Base-by-base conservation (phyloP, 2,113 vertebrate species). In the Cephalopterus ornatus region DNA sequence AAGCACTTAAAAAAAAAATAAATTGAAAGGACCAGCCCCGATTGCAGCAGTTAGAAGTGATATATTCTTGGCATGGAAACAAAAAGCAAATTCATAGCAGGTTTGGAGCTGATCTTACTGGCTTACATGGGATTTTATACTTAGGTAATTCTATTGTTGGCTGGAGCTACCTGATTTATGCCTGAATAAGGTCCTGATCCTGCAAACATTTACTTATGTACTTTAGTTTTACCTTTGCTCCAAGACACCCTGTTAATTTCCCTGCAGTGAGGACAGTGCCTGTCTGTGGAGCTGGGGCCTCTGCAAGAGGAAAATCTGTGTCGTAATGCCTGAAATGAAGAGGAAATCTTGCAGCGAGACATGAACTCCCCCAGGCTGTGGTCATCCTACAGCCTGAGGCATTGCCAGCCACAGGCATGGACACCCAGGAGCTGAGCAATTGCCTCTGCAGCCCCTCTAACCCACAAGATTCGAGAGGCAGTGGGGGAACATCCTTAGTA, bases 111-210 rank as follows among this genome's bases (percentile, higher is more conserved):
- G 94, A 96, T 90, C 90, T 97, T 92, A 67, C 95, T 96, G 90
- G 95, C 93, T 96, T 95, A 93, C 83, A 75, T 27, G 85, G 88
- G 95, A 95, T 96, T 97, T 95, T 86, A 78, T 95, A 92, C 85
- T 93, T 88, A 90, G 85, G 92, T 93, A 95, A 95, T 94, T 96
- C 95, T 84, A 84, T 94, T 96, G 96, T 95, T 95, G 92, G 88
- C 85, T 86, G 83, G 56, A 86, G 92, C 93, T 95, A 96, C 96
- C 91, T 96, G 96, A 89, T 92, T 96, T 95, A 95, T 96, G 96
- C 52, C 86, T 96, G 91, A 97, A 89, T 95, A 85, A 94, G 91
- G 88, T 92, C 76, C 85, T 88, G 88, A 96, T 92, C 93, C 86
- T 86, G 82, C 92, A 93, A 97, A 96, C 92, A 88, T 95, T 96